These are phyloP conservation scores for Chaetoderma sp. DNA, from an alignment of 2,888 invertebrate species.

Conservation along the genomic window DNA sequence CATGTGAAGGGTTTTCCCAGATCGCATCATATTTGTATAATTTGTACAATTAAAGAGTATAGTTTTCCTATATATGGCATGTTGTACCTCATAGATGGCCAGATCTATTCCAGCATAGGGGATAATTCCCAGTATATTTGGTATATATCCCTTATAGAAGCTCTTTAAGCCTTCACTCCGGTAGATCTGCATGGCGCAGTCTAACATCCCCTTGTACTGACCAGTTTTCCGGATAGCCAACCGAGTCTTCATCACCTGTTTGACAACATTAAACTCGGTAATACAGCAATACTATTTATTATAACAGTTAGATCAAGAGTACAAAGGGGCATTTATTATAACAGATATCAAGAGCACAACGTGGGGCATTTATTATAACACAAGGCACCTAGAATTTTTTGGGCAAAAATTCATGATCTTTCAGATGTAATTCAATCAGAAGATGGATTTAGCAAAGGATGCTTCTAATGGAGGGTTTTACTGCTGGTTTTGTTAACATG, in stretches of 20 bases:
- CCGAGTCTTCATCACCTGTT: constrained; percentile 94
- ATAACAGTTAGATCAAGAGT: too few species aligned
- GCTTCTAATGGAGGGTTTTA: too few species aligned
- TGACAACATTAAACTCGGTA: too few species aligned
- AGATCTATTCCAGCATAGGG: constrained; percentile 98
- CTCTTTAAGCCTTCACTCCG: constrained; percentile 83
- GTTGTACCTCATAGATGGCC: constrained; percentile 86
- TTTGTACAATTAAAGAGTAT: neutral
- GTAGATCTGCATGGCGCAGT: constrained; percentile 90
- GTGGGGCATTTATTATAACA: too few species aligned
- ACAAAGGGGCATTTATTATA: too few species aligned
- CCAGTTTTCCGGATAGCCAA: constrained; percentile 94
- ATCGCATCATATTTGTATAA: neutral
- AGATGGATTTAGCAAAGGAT: too few species aligned
- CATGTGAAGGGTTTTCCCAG: too few species aligned
- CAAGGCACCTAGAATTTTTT: too few species aligned
- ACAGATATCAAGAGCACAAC: too few species aligned
- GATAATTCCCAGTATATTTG: constrained; percentile 91
- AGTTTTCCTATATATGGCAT: neutral
- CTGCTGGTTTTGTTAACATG: too few species aligned
- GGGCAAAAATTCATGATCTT: too few species aligned
- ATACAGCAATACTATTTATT: neutral
- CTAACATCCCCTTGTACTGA: constrained; percentile 77
- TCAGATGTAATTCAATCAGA: too few species aligned
- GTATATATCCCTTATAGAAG: constrained; percentile 96